These are phyloP conservation scores for Brachyalestes nurse DNA, from an alignment of 2,797 vertebrate genomes.

Conservation along the genomic window DNA sequence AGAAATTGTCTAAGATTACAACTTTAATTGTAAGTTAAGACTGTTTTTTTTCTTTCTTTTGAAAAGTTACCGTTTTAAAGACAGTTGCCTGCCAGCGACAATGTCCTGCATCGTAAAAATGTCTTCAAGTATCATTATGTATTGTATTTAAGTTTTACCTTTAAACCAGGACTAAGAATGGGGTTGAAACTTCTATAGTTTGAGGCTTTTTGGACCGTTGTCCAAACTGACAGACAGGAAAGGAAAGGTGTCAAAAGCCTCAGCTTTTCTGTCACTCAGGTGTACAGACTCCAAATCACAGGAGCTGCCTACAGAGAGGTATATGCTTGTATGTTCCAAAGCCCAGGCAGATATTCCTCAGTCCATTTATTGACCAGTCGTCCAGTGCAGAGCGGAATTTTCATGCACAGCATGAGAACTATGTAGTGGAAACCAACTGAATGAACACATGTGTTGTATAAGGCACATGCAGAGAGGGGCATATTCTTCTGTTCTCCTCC, in stretches of 20 bases:
- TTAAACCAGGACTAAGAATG: background rate
- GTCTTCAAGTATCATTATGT: too few species aligned
- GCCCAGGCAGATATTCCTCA: background rate
- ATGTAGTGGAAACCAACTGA: conserved; percentile 42
- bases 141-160: background rate
- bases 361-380: conserved; percentile 6
- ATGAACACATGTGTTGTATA: conserved; percentile 34
- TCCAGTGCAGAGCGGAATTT: conserved; percentile 12
- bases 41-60: too few species aligned
- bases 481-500: conserved; percentile 31
- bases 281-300: conserved; percentile 1
- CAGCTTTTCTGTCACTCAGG: background rate
- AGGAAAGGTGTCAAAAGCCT: background rate
- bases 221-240: too few species aligned
- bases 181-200: conserved; percentile 19
- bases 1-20: too few species aligned
- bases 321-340: background rate
- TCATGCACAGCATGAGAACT: conserved; percentile 19
- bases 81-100: too few species aligned
- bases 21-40: too few species aligned
- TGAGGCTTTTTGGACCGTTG: conserved; percentile 12
- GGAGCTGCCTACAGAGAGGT: background rate
- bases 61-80: too few species aligned
- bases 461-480: conserved; percentile 31
- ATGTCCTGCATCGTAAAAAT: background rate